Percentiles rank a stretch among this genome's conserved stretches.
phyloP scores from a whole-genome alignment of 2,113 vertebrate species.

The Microtus montanus region DNA sequence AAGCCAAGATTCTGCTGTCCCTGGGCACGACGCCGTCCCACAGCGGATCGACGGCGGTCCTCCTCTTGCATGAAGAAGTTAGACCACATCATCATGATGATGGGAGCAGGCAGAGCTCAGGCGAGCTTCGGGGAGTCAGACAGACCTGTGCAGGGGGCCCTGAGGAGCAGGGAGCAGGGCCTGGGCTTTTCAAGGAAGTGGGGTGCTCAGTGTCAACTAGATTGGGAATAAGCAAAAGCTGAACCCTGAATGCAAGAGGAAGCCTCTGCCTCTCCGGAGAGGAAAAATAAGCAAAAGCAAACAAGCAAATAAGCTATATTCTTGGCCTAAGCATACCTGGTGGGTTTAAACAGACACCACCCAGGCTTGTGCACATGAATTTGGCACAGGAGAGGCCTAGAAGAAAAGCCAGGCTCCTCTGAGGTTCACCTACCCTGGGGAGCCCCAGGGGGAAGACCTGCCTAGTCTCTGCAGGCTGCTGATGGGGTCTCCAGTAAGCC shows the following conservation, averaged over 20 bases:
- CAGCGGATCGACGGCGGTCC: constrained; percentile 82
- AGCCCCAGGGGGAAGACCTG: not conserved
- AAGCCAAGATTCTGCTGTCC: constrained; percentile 77
- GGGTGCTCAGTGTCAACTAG: not conserved
- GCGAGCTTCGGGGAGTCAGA: not conserved
- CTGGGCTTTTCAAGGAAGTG: not conserved
- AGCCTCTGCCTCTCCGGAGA: not conserved
- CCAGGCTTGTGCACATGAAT: not conserved
- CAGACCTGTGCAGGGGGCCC: not conserved
- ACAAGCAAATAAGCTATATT: not conserved
- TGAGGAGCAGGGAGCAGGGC: not conserved
- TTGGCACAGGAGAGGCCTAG: not conserved
- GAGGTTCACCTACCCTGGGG: not conserved
- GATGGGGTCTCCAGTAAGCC: not conserved
- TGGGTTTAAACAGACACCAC: not conserved
- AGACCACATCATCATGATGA: constrained; percentile 90
- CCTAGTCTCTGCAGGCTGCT: not conserved
- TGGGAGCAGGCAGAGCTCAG: fast-evolving
- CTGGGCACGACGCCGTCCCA: constrained; percentile 73
- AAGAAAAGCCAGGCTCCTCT: not conserved
- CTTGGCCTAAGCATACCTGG: not conserved
- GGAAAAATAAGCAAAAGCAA: not conserved
- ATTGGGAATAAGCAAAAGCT: not conserved
- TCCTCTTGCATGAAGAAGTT: constrained; percentile 92
- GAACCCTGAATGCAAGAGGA: not conserved